Evolutionary conservation across 1,140 invertebrate genomes (phyloP).

Genomic region (Drosophila lini): DNA sequence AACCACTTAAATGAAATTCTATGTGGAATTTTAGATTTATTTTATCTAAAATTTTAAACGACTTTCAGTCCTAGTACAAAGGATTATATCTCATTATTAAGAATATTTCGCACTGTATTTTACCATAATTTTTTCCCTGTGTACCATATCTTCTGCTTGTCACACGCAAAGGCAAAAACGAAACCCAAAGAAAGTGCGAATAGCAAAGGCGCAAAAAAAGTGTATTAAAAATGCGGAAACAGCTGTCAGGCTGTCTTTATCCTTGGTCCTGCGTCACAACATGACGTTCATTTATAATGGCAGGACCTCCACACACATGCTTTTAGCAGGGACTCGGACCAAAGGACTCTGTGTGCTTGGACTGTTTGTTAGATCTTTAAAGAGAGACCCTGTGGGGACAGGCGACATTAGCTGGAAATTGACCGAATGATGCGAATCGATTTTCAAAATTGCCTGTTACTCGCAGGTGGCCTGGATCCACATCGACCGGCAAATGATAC

Average conservation of each 20-base stretch:
- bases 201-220: conserved; percentile 48
- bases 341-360: neutral
- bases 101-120: neutral
- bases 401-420: conserved; percentile 11
- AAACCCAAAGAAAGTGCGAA: conserved; percentile 55
- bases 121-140: neutral
- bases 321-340: conserved; percentile 8
- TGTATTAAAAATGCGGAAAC: conserved; percentile 82
- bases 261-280: conserved; percentile 63
- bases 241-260: conserved; percentile 72
- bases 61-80: neutral
- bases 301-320: conserved; percentile 26
- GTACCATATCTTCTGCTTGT: conserved; percentile 36
- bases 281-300: conserved; percentile 75
- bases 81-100: too few species aligned
- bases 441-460: conserved; percentile 10
- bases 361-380: conserved; percentile 20
- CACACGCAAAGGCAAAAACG: conserved; percentile 61
- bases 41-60: too few species aligned
- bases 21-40: neutral
- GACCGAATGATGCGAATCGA: conserved; percentile 38
- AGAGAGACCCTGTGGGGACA: neutral
- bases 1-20: too few species aligned
- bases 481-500: conserved; percentile 96
- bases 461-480: conserved; percentile 96